Evolutionary conservation across 2,888 invertebrate species (phyloP), one percentile per base, ranked within the genome.

Genomic region (Andrena marginata): DNA sequence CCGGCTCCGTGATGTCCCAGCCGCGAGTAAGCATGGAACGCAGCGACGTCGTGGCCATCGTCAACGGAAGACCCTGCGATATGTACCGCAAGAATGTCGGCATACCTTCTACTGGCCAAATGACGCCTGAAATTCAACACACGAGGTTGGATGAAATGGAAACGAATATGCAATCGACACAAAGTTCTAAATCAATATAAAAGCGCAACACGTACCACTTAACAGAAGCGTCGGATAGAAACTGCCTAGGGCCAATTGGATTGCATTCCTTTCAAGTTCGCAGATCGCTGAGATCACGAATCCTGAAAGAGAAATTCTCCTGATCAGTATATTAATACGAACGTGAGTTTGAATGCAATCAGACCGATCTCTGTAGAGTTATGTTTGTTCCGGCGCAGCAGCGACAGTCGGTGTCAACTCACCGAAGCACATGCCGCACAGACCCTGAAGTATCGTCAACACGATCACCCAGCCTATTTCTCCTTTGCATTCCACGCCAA

Each of bases 71-170:
- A 89, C 97, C 96, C 63, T 97, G 96, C 0, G 98, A 97, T 71
- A 98, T 96, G 94, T 98, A 98, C 88, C 97, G 95, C 48, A 99
- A 95, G 78, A 97, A 95, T 90, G 96, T 95, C 2, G 99, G 99
- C 98, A 99, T 99, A 76, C 98, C 98, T 94, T 99, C 98, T 83
- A 99, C 97, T 78, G 99, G 99, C 99, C 99, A 99, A 92, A 99
- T 98, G 54, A 99, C 98, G 75, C 99, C 99, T 96, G 91, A 1
- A 92, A 81, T 63, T 8, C 1, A 20, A 26, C 16, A 42, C 42
- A 5, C 42, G 4, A 16, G 13, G 1, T 5, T 13, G 16, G 16
- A 16, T 42, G 0, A 16, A 42, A 42, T 16, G 5, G 42, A 42
- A 42, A 13, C 13, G 42, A 13, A 13, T 42, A 16, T 1, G 42